Evolutionary conservation across 2,113 vertebrate genomes (phyloP).

Genomic region (Podarcis raffonei): DNA sequence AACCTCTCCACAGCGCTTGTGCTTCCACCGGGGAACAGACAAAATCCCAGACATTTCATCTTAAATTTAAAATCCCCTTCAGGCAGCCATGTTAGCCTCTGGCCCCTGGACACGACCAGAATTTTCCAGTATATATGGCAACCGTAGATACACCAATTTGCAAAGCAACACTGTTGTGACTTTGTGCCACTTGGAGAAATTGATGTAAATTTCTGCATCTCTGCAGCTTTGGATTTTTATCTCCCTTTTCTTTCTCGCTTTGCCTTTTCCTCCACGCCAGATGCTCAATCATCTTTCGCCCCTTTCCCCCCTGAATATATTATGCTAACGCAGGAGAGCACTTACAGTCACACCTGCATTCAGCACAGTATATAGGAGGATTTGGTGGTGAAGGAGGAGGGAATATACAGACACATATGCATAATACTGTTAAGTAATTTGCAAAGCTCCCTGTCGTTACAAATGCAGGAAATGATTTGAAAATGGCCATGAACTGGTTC

Average conservation of each 20-base stretch:
- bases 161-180: neutral
- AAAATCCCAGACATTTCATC: no score
- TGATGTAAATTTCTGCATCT: neutral
- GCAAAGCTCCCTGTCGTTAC: constrained; percentile 38
- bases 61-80: no score
- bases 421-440: constrained; percentile 19
- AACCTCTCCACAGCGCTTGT: no score
- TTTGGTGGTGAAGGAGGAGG: no score
- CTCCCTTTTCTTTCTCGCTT: neutral
- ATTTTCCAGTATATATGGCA: no score
- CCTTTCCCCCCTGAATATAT: no score
- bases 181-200: neutral
- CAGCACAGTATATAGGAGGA: constrained; percentile 5
- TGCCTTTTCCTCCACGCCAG: neutral
- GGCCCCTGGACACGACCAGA: no score
- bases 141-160: neutral
- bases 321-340: neutral
- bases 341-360: constrained; percentile 13
- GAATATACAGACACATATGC: no score
- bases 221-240: neutral
- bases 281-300: neutral
- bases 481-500: constrained; percentile 16
- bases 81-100: no score
- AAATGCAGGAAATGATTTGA: constrained; percentile 36
- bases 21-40: no score